Evolutionary conservation across 2,888 invertebrate genomes (phyloP), one percentile per base, ranked within the genome.

Genomic region (Operophtera brumata): DNA sequence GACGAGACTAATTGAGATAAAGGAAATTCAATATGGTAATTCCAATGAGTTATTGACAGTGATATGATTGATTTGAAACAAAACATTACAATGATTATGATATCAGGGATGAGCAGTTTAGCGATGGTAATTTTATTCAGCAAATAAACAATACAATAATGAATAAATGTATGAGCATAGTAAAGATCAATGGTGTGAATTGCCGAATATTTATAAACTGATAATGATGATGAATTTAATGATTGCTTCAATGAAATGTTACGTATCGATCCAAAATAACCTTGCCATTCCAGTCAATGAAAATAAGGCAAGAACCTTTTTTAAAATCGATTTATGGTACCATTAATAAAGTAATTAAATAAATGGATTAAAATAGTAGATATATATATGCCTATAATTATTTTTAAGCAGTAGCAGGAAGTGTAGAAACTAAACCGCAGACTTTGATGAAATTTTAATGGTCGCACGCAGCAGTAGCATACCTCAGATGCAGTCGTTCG

Each of bases 381-480:
- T 26, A 45, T 6, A 28, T n/a, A n/a, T 12, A 9, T 8, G 5
- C 7, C 30, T 30, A 30, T 1, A 26, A 34, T 36, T 30, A 47
- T 41, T 41, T 36, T 43, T 39, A 20, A 51, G 36, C 73, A 73
- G 77, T 68, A 80, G 73, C 69, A 72, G 83, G 82, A 84, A 84
- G 78, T 84, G 71, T 68, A 61, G 74, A 71, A 77, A 75, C 46
- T 54, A 59, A 57, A 67, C 68, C 70, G 57, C 67, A 66, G 53
- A 53, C 59, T 59, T 80, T 82, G 77, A 75, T 73, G 80, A 84
- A 86, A 84, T 65, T 64, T 65, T 81, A 80, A 81, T 81, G 80
- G 84, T 81, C 83, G 75, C 77, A 69, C 59, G 70, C 67, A 71
- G 52, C 41, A 34, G 26, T 69, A 67, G 65, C 80, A 85, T 87